phyloP scores from a whole-genome alignment of 2,888 invertebrate genomes.

The Harpagoxenus sublaevis region DNA sequence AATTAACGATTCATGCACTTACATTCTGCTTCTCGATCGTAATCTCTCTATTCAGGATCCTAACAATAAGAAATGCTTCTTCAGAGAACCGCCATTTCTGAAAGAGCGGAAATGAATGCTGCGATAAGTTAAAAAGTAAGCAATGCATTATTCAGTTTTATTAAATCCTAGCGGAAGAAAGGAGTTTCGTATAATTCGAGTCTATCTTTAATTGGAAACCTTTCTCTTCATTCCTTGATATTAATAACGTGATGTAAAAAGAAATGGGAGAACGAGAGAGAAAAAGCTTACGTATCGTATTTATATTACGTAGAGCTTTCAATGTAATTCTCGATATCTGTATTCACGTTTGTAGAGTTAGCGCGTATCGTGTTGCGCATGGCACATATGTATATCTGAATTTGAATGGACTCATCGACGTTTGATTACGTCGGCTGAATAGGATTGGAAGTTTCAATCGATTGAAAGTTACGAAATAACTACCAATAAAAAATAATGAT shows the following conservation, averaged over 20 bases:
- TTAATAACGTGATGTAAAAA: constrained; percentile 55
- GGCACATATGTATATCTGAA: constrained; percentile 7
- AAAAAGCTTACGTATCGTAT: not conserved
- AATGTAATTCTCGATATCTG: not conserved
- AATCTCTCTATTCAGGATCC: constrained; percentile 59
- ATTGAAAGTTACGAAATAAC: not conserved
- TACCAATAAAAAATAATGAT: not conserved
- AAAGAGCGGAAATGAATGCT: constrained; percentile 62
- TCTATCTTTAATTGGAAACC: constrained; percentile 55
- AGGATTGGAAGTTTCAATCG: not conserved
- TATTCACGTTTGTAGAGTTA: constrained; percentile 4
- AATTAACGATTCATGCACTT: constrained; percentile 61
- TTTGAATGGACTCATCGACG: not conserved
- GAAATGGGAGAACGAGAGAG: constrained; percentile 13
- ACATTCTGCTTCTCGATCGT: constrained; percentile 33
- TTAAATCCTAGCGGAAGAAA: constrained; percentile 64
- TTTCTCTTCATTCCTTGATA: constrained; percentile 34
- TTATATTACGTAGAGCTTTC: constrained; percentile 8
- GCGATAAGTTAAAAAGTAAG: constrained; percentile 66
- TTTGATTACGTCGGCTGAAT: not conserved
- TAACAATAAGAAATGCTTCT: constrained; percentile 60
- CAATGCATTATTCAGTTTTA: constrained; percentile 69
- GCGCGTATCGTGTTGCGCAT: not conserved
- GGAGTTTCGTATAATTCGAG: constrained; percentile 56
- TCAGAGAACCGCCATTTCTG: constrained; percentile 44